Evolutionary conservation across 2,888 invertebrate species (phyloP).

Genomic region (Phragmatobia fuliginosa): DNA sequence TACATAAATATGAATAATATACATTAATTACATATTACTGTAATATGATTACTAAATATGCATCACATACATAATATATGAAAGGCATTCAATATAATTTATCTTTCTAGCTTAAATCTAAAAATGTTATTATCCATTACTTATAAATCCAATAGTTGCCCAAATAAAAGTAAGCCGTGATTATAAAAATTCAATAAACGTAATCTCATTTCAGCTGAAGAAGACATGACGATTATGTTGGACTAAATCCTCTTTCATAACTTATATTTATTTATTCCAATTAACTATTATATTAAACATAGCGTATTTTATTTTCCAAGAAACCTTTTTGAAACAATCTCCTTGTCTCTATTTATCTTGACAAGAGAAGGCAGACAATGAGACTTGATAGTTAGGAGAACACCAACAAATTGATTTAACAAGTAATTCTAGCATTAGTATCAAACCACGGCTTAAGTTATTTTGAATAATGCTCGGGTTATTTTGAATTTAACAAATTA

Average conservation of each 20-base stretch:
- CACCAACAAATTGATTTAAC: not conserved
- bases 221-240: not conserved
- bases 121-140: not conserved
- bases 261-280: conserved; percentile 9
- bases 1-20: no score
- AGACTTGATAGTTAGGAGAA: not conserved
- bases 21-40: no score
- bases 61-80: no score
- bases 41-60: no score
- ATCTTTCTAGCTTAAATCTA: not conserved
- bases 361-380: not conserved
- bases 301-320: not conserved
- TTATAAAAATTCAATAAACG: not conserved
- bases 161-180: not conserved
- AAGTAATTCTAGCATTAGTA: not conserved
- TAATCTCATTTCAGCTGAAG: not conserved
- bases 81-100: no score
- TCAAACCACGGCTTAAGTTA: not conserved
- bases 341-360: conserved; percentile 1
- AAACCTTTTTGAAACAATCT: conserved; percentile 5
- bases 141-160: not conserved
- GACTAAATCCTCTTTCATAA: conserved; percentile 8
- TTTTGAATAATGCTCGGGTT: not conserved
- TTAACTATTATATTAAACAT: conserved; percentile 7
- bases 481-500: no score